A percentile compares a stretch with the other conserved stretches of the same genome.
Evolutionary conservation across 2,797 vertebrate genomes (phyloP).

Genomic region (Pipistrellus nathusii): DNA sequence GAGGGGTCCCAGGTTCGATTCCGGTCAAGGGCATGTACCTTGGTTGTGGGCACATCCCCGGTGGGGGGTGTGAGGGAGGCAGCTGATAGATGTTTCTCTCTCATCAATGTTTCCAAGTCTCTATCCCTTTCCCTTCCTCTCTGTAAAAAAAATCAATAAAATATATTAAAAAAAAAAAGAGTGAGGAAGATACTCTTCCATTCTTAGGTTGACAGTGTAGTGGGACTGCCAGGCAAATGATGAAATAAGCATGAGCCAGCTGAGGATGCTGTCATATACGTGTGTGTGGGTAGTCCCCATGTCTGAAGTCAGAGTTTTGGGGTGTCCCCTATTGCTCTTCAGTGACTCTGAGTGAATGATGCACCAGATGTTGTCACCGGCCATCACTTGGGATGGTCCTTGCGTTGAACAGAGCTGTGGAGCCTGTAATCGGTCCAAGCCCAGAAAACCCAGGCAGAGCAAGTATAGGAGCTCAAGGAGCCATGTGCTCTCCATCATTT

Average conservation of each 20-base stretch:
- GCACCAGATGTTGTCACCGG: background rate
- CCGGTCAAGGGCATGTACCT: too few species aligned
- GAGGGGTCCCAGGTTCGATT: too few species aligned
- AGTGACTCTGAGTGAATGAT: background rate
- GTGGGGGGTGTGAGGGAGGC: too few species aligned
- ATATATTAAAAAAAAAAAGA: background rate
- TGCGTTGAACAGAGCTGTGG: background rate
- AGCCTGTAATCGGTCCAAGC: background rate
- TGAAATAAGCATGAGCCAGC: background rate
- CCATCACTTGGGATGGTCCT: background rate
- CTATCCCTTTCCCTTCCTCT: too few species aligned
- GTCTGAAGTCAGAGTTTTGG: background rate
- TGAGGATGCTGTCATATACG: background rate
- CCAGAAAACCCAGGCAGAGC: background rate
- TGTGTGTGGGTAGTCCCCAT: background rate
- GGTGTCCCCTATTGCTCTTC: background rate
- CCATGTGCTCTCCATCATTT: background rate
- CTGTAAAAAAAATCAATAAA: too few species aligned
- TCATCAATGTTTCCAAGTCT: too few species aligned
- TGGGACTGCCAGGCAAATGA: background rate
- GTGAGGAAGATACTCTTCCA: background rate
- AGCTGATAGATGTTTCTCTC: too few species aligned
- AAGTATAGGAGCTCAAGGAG: background rate
- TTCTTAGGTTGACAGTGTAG: background rate
- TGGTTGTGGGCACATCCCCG: too few species aligned